These are phyloP conservation scores for Marronus borbonicus DNA, from an alignment of 2,888 invertebrate genomes.

Conservation along the genomic window DNA sequence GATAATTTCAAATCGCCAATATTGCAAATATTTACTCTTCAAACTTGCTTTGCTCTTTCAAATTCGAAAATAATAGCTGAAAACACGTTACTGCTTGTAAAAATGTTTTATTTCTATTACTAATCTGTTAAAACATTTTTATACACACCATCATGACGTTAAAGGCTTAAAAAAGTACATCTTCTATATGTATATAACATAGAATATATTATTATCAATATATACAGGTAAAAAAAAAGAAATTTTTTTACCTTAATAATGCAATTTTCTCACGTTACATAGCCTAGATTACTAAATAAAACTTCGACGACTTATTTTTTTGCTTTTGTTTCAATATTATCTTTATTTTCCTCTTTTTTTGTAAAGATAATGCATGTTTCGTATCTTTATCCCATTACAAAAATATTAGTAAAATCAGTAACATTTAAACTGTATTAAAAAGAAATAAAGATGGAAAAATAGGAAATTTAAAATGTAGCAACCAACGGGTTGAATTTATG, in stretches of 20 bases:
- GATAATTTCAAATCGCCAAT: too few relatives aligned
- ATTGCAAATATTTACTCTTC: too few relatives aligned
- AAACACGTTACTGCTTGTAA: conserved; percentile 26
- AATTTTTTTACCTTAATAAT: conserved; percentile 33
- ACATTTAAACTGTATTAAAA: neutral
- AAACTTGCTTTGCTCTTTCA: too few relatives aligned
- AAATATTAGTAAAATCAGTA: neutral
- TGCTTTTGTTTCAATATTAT: neutral
- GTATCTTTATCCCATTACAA: neutral
- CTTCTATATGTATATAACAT: conserved; percentile 46
- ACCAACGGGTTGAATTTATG: too few relatives aligned
- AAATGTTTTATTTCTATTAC: conserved; percentile 46
- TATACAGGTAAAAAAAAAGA: conserved; percentile 36
- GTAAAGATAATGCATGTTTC: conserved; percentile 41
- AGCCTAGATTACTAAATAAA: conserved; percentile 39
- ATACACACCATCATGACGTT: conserved; percentile 45
- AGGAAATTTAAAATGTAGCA: too few relatives aligned
- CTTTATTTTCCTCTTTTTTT: conserved; percentile 12
- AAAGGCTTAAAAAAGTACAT: conserved; percentile 48
- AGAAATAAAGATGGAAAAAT: too few relatives aligned
- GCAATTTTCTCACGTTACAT: conserved; percentile 39
- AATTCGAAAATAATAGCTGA: too few relatives aligned
- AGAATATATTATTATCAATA: conserved; percentile 46
- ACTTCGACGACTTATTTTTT: neutral
- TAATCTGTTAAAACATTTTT: conserved; percentile 48